Percentiles rank a stretch among this genome's conserved stretches.
phyloP scores from a whole-genome alignment of 2,797 vertebrate species.

The Hafferia zeledoni region DNA sequence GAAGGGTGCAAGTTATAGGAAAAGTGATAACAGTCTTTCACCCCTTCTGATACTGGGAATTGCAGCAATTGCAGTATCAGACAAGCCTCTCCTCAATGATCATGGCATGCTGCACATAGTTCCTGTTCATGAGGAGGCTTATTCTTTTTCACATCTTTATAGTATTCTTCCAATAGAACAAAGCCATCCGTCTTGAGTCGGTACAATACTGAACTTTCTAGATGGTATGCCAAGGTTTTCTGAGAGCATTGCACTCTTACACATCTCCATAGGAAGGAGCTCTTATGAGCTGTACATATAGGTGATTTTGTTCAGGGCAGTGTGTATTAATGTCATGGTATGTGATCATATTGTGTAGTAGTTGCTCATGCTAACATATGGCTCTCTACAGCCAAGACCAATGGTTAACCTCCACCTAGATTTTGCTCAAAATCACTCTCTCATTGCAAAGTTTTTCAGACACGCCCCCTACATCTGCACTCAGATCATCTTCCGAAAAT shows the following conservation, averaged over 20 bases:
- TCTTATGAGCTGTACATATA: not conserved
- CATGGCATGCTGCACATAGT: not conserved
- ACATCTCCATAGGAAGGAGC: not conserved
- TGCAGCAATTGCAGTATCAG: not conserved
- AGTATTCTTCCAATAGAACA: not conserved
- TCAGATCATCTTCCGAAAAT: not conserved
- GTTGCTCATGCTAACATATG: rapidly evolving
- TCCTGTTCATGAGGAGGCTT: not conserved
- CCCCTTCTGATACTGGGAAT: not conserved
- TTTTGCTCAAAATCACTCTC: not conserved
- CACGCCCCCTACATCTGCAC: not conserved
- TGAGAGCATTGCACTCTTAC: rapidly evolving
- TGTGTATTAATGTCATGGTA: not conserved
- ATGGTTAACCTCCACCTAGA: not conserved
- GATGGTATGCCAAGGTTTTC: not conserved
- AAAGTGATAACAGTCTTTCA: not conserved
- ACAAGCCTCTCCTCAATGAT: rapidly evolving
- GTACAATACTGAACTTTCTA: not conserved
- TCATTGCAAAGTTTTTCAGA: not conserved
- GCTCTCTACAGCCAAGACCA: not conserved
- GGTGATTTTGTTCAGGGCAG: not conserved
- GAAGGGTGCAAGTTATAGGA: not conserved
- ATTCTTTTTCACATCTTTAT: not conserved
- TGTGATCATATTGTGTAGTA: not conserved
- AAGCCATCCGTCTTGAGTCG: not conserved